A percentile compares a stretch with the other conserved stretches of the same genome.
Evolutionary conservation across 2,888 invertebrate genomes (phyloP).

Genomic region (Meloe dianella): DNA sequence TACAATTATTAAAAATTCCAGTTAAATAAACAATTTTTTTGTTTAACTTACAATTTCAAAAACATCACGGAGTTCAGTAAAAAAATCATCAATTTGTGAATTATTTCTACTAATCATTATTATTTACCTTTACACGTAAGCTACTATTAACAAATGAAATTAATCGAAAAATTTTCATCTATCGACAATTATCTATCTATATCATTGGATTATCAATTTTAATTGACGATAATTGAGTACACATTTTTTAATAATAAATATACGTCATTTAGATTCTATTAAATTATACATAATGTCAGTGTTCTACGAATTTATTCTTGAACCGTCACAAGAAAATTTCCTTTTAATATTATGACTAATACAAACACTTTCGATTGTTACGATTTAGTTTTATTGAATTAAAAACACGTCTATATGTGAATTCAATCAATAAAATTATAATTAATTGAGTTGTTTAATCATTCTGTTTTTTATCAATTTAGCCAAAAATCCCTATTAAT

Average conservation of each 20-base stretch:
- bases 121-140: not conserved
- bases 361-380: too few species aligned
- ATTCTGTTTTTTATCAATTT: too few species aligned
- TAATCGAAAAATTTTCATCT: not conserved
- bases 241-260: not conserved
- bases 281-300: not conserved
- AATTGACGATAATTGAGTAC: not conserved
- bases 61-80: not conserved
- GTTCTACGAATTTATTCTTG: not conserved
- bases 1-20: too few species aligned
- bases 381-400: too few species aligned
- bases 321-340: too few species aligned
- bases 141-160: not conserved
- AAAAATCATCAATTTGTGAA: not conserved
- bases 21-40: too few species aligned
- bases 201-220: not conserved
- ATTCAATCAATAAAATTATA: too few species aligned
- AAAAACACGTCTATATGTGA: too few species aligned
- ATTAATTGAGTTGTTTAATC: too few species aligned
- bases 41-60: slow-evolving; percentile 1
- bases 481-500: too few species aligned
- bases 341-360: too few species aligned
- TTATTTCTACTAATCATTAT: not conserved
- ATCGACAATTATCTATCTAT: not conserved
- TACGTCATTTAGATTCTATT: not conserved